Evolutionary conservation across 2,888 invertebrate species (phyloP), one percentile per base, ranked within the genome.

Genomic region (Quadroppia sp.): DNA sequence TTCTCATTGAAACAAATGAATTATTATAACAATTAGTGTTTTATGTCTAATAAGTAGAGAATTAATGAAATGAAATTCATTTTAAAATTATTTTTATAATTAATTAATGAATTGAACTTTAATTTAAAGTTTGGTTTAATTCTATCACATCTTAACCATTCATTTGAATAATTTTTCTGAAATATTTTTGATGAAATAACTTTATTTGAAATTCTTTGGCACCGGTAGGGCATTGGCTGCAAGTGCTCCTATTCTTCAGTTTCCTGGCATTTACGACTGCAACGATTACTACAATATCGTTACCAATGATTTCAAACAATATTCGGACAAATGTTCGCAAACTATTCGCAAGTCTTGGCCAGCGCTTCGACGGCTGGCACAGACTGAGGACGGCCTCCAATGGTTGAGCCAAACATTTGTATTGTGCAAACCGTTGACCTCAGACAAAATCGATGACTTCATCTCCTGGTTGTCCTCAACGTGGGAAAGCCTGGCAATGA

Each of bases 211-310:
- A n/a, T n/a, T n/a, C n/a, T n/a, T n/a, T n/a, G n/a, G n/a, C n/a
- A n/a, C 73, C 76, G 76, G 23, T 79, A 89, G 97, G 0, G 90
- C 97, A 0, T 88, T 98, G 76, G 95, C 98, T 4, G 89, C 92
- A 2, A 97, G 94, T 23, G 98, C 94, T 0, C 98, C 94, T 0
- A 88, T 95, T 78, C 88, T 89, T 83, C 93, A 91, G 85, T 97
- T 92, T 82, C 85, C 87, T 1, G 90, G 88, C 36, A 83, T 93
- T 81, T 89, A 89, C 1, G 87, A 89, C 0, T 96, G 95, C 80
- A 87, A 88, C 61, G 87, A 88, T 25, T 95, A 88, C 83, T 84
- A 87, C 78, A 85, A 88, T 79, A 90, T 95, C 75, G 88, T 91
- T 0, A 92, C 94, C 0, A 87, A 90, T 25, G 89, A 90, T 75